Conservation (phyloP, 2,113 vertebrate species). For the Pitta sordida region DNA sequence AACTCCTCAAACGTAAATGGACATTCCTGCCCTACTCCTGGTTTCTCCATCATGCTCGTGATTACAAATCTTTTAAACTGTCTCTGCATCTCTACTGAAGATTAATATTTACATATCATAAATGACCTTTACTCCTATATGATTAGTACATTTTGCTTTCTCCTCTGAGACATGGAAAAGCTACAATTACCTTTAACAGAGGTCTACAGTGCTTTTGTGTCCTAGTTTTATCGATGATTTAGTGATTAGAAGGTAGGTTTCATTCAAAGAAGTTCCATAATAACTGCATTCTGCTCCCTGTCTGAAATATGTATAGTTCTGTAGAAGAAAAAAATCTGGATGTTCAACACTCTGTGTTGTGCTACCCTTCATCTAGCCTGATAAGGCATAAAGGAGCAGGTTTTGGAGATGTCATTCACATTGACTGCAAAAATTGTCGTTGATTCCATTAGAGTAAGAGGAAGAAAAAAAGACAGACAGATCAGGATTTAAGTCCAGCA, state of each 20-base stretch:
- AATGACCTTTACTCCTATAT: not conserved
- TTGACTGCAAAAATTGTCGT: not conserved
- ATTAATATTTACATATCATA: not conserved
- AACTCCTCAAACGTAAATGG: not conserved
- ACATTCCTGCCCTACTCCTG: accelerated
- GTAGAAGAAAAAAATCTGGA: not conserved
- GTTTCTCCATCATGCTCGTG: not conserved
- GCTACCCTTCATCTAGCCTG: not conserved
- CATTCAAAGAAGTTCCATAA: not conserved
- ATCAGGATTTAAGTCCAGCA: not conserved
- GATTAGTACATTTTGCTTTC: not conserved
- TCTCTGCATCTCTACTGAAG: not conserved
- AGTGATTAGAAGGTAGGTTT: not conserved
- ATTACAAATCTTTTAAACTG: not conserved
- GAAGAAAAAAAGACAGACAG: not conserved
- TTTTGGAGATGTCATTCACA: not conserved
- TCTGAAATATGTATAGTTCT: not conserved
- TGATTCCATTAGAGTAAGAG: not conserved
- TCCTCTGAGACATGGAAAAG: not conserved
- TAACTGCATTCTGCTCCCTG: not conserved
- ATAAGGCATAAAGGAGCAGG: not conserved
- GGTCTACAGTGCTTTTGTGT: not conserved
- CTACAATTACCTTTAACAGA: not conserved
- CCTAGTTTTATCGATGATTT: not conserved
- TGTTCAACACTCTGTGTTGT: not conserved